Conservation (phyloP, 1,140 invertebrate genomes). For the Drosophila kepulauana region DNA sequence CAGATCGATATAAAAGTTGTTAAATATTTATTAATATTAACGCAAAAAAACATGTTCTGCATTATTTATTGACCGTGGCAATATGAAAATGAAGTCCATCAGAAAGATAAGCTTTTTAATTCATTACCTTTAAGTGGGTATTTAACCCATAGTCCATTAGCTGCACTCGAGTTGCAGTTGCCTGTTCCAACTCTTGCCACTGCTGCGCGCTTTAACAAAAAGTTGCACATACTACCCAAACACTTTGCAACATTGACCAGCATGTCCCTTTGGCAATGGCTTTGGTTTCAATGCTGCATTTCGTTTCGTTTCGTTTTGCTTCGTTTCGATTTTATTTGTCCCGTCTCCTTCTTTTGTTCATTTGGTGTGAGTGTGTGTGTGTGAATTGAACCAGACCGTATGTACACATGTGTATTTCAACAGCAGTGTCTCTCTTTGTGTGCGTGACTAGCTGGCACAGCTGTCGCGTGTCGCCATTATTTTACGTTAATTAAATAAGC, state of each 20-base stretch:
- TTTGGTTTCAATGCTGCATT: slow-evolving; percentile 35
- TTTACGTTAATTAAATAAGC: slow-evolving; percentile 66
- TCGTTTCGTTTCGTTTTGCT: neutral
- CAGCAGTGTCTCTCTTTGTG: neutral
- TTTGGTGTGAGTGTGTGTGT: neutral
- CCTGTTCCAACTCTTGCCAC: neutral
- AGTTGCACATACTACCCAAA: slow-evolving; percentile 5
- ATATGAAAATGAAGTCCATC: too few species aligned
- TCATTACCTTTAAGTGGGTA: too few species aligned
- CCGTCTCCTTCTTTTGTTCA: neutral
- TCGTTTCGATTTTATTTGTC: slow-evolving; percentile 4
- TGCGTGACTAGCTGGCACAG: slow-evolving; percentile 4
- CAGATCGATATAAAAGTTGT: too few species aligned
- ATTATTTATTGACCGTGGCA: too few species aligned
- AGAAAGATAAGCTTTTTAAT: too few species aligned
- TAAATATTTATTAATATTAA: too few species aligned
- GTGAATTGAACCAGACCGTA: slow-evolving; percentile 5
- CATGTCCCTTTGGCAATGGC: slow-evolving; percentile 28
- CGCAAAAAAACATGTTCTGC: too few species aligned
- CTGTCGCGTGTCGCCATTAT: slow-evolving; percentile 43
- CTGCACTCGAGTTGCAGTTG: slow-evolving; percentile 22
- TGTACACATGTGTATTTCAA: slow-evolving; percentile 12
- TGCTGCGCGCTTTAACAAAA: slow-evolving; percentile 24
- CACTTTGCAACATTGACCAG: slow-evolving; percentile 22
- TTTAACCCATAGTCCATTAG: neutral